Percentiles rank a stretch among this genome's conserved stretches.
Conservation (phyloP, 2,888 invertebrate genomes). For the Agrotis puta region DNA sequence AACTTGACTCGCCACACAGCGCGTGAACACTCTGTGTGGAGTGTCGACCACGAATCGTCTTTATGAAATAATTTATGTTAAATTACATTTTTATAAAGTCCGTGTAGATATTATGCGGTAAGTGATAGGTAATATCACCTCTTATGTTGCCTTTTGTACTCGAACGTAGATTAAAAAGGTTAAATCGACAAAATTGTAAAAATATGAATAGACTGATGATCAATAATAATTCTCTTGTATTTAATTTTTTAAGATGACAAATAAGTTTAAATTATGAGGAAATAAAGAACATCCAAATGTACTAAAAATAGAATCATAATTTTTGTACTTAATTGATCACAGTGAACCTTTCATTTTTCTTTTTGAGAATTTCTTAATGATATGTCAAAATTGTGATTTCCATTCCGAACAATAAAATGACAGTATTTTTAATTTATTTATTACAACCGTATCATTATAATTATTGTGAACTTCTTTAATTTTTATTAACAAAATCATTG, state of each 20-base stretch:
- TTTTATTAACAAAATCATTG: conserved; percentile 81
- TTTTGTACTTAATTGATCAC: conserved; percentile 89
- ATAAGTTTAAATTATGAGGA: conserved; percentile 89
- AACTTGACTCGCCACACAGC: conserved; percentile 68
- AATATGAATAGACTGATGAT: conserved; percentile 91
- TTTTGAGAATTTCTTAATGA: conserved; percentile 81
- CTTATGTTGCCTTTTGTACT: conserved; percentile 89
- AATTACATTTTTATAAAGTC: conserved; percentile 82
- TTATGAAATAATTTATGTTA: conserved; percentile 84
- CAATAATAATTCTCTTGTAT: conserved; percentile 90
- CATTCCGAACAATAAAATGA: conserved; percentile 85
- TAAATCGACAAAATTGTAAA: conserved; percentile 90
- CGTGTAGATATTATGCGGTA: conserved; percentile 85
- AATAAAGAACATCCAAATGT: conserved; percentile 76
- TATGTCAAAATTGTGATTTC: conserved; percentile 75
- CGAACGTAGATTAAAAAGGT: conserved; percentile 83
- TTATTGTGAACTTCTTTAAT: conserved; percentile 83
- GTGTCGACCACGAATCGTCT: conserved; percentile 70
- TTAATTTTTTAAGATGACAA: conserved; percentile 91
- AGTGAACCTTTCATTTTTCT: conserved; percentile 89
- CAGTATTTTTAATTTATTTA: conserved; percentile 89
- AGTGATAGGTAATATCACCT: conserved; percentile 79
- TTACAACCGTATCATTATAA: conserved; percentile 78
- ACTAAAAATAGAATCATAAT: conserved; percentile 78
- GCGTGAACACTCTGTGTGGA: conserved; percentile 66